A percentile compares a stretch with the other conserved stretches of the same genome.
phyloP scores from a whole-genome alignment of 1,140 invertebrate genomes.

The Phenacoccus solenopsis region DNA sequence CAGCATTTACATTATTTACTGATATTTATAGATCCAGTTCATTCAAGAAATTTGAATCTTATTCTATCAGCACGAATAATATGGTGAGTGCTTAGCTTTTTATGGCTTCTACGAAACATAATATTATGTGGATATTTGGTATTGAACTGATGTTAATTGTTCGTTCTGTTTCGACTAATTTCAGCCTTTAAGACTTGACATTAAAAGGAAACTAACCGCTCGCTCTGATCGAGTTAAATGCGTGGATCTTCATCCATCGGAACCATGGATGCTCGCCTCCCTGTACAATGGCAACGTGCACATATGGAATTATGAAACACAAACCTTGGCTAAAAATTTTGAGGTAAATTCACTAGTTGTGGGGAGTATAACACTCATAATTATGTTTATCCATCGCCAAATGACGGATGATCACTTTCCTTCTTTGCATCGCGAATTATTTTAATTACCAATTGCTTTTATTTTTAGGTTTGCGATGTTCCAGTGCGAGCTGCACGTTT shows the following conservation, averaged over 20 bases:
- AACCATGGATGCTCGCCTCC: constrained; percentile 96
- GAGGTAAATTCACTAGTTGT: constrained; percentile 40
- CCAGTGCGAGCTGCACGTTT: constrained; percentile 93
- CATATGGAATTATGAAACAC: constrained; percentile 97
- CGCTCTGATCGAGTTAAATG: constrained; percentile 96
- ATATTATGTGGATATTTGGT: no score
- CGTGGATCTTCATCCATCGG: constrained; percentile 91
- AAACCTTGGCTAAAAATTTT: constrained; percentile 86
- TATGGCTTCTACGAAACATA: no score
- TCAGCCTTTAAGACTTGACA: constrained; percentile 89
- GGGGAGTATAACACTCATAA: no score
- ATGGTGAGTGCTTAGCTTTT: no score
- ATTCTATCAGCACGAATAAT: no score
- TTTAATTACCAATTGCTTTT: constrained; percentile 19
- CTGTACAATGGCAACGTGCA: constrained; percentile 98
- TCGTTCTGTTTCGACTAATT: constrained; percentile 27
- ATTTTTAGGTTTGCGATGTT: constrained; percentile 71
- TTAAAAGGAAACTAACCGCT: constrained; percentile 93
- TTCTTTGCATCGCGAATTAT: background rate
- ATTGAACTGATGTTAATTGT: no score
- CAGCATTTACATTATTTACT: no score
- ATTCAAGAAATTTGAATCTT: no score
- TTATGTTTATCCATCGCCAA: background rate
- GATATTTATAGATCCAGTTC: no score
- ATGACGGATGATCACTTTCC: background rate